Evolutionary conservation across 2,888 invertebrate genomes (phyloP).

Genomic region (Hyles lineata): DNA sequence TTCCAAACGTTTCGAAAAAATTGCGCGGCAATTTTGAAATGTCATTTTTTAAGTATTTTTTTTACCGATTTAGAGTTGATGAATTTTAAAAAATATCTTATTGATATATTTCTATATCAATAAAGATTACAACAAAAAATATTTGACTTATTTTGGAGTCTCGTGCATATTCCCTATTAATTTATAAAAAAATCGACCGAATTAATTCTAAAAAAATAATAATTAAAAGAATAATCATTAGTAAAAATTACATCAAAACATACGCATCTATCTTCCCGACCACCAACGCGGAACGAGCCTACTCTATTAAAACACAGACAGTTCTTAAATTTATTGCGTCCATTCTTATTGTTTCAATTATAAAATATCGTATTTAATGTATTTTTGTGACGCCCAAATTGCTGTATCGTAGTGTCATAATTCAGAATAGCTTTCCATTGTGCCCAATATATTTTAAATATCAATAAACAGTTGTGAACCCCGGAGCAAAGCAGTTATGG

Average conservation of each 20-base stretch:
- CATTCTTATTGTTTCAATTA: conserved; percentile 81
- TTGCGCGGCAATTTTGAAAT: too few species aligned
- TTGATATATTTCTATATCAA: too few species aligned
- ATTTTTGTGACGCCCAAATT: conserved; percentile 78
- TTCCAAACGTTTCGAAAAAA: too few species aligned
- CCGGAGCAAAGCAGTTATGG: conserved; percentile 62
- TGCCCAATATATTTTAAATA: conserved; percentile 70
- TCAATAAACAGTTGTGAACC: conserved; percentile 67
- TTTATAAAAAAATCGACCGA: conserved; percentile 14
- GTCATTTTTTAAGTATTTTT: too few species aligned
- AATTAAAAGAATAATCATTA: conserved; percentile 36
- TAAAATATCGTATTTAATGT: conserved; percentile 74
- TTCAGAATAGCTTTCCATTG: conserved; percentile 73
- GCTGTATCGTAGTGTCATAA: conserved; percentile 69
- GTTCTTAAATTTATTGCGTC: conserved; percentile 68
- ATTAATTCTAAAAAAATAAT: conserved; percentile 25
- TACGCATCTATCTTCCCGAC: conserved; percentile 66
- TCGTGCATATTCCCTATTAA: too few species aligned
- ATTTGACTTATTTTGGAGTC: too few species aligned
- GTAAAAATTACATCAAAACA: conserved; percentile 51
- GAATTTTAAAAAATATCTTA: too few species aligned
- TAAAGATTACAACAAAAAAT: too few species aligned
- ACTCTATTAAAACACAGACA: conserved; percentile 68
- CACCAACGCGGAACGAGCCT: conserved; percentile 68
- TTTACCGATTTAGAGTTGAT: too few species aligned